Evolutionary conservation across 2,113 vertebrate species (phyloP).

Genomic region (Agapornis roseicollis): DNA sequence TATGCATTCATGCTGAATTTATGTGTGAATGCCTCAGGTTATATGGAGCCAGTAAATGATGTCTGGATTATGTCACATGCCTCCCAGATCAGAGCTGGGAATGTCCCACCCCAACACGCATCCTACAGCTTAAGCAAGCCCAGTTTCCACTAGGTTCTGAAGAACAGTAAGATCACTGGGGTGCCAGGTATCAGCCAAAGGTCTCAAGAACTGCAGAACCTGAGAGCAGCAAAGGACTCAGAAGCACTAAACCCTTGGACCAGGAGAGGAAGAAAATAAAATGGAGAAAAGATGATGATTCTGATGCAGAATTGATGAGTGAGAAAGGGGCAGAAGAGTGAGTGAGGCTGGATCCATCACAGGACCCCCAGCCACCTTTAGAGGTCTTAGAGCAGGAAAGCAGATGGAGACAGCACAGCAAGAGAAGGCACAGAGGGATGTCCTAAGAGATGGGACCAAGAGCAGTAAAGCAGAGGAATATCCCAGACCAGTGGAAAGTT

Average conservation of each 20-base stretch:
- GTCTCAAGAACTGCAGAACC: neutral
- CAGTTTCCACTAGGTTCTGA: neutral
- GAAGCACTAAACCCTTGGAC: neutral
- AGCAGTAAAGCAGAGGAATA: neutral
- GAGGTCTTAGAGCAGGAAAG: neutral
- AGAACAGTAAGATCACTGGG: neutral
- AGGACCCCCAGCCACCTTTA: neutral
- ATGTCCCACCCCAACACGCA: neutral
- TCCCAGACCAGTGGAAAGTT: fast-evolving
- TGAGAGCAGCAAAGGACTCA: fast-evolving
- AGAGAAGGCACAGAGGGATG: neutral
- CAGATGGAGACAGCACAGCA: neutral
- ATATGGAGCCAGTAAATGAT: conserved; percentile 37
- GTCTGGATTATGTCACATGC: conserved; percentile 46
- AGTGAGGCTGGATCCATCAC: neutral
- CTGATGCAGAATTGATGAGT: neutral
- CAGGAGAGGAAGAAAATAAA: neutral
- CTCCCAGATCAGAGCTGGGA: neutral
- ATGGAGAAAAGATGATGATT: neutral
- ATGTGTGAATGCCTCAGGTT: conserved; percentile 55
- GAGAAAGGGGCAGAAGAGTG: neutral
- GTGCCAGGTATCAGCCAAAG: neutral
- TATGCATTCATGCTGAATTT: conserved; percentile 21
- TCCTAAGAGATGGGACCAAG: fast-evolving
- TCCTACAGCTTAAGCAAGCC: neutral